Evolutionary conservation across 2,797 vertebrate species (phyloP).

Genomic region (Phalloptychus januarius): DNA sequence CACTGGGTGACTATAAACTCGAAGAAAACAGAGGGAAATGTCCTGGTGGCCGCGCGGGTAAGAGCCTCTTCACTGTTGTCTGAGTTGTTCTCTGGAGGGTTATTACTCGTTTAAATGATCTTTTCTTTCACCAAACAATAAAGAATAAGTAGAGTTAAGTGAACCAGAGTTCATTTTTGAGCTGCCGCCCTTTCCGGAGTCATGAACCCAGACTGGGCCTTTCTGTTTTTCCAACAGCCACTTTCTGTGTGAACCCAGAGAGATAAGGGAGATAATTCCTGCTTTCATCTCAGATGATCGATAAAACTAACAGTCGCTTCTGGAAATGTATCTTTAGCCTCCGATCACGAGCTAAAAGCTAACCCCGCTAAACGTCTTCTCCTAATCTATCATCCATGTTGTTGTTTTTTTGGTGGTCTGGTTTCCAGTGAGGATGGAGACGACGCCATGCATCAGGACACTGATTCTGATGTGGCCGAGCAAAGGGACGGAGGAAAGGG

Average conservation of each 20-base stretch:
- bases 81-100: neutral
- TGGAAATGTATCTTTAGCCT: neutral
- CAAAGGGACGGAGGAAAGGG: constrained; percentile 87
- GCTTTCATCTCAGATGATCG: accelerated
- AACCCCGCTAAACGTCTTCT: constrained; percentile 15
- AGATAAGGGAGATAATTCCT: neutral
- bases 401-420: neutral
- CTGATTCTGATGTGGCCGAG: constrained; percentile 90
- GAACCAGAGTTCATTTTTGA: neutral
- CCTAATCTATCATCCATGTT: constrained; percentile 5
- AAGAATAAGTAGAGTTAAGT: neutral
- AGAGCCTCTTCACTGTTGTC: constrained; percentile 33
- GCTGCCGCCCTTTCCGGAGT: constrained; percentile 30
- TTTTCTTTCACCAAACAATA: neutral
- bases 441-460: constrained; percentile 87
- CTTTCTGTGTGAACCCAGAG: neutral
- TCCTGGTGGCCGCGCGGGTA: constrained; percentile 83
- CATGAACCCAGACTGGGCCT: neutral
- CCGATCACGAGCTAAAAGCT: neutral
- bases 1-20: constrained; percentile 40
- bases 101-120: neutral
- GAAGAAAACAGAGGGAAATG: constrained; percentile 72
- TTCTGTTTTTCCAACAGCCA: neutral
- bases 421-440: constrained; percentile 89
- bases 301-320: neutral